Percentiles rank a stretch among this genome's conserved stretches.
Evolutionary conservation across 2,797 vertebrate genomes (phyloP).

Genomic region (Thamnophis elegans): DNA sequence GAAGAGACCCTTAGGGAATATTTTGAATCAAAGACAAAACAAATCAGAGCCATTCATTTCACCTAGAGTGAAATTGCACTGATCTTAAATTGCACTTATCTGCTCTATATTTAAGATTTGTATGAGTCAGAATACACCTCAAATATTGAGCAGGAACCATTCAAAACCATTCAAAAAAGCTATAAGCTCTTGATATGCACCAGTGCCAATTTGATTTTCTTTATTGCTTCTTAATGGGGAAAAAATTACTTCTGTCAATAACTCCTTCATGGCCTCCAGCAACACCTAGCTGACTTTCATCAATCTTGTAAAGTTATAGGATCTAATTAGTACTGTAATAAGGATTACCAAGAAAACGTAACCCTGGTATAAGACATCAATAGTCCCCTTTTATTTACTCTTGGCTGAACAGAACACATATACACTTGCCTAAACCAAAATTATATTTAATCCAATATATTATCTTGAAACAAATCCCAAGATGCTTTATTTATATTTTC

Average conservation of each 20-base stretch:
- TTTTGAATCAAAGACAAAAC: not conserved
- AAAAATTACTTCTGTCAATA: not conserved
- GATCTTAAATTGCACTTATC: not conserved
- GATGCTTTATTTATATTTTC: conserved; percentile 34
- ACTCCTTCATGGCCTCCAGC: not conserved
- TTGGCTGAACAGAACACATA: not conserved
- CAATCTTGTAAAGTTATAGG: not conserved
- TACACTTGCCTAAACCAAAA: not conserved
- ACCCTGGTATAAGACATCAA: not conserved
- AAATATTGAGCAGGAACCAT: not conserved
- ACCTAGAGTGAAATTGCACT: not conserved
- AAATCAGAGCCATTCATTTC: not conserved
- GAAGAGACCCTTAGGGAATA: not conserved
- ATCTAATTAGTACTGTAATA: not conserved
- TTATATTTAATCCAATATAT: conserved; percentile 42
- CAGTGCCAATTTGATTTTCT: not conserved
- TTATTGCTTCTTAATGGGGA: not conserved
- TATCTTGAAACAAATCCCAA: conserved; percentile 52
- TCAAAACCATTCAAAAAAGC: not conserved
- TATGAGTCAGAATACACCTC: not conserved
- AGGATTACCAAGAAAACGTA: not conserved
- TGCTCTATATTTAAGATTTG: not conserved
- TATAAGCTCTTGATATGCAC: not conserved
- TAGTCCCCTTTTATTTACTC: not conserved
- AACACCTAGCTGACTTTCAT: not conserved